Evolutionary conservation across 1,140 invertebrate species (phyloP).

Genomic region (Nomia melanderi): DNA sequence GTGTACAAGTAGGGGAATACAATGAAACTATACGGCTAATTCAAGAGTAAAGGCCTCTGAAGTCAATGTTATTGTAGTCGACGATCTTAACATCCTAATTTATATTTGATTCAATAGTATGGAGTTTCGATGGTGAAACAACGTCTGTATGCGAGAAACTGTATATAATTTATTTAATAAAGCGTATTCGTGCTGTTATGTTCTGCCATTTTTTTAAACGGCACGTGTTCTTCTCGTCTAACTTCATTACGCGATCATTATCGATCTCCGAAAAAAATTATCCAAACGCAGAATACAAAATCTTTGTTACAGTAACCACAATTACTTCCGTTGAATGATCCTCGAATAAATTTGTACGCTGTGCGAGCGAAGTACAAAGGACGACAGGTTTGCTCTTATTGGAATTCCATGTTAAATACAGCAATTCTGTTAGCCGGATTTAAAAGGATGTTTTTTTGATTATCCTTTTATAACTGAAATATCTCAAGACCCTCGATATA

Average conservation of each 20-base stretch:
- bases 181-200: conserved; percentile 62
- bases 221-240: background rate
- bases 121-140: conserved; percentile 71
- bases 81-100: conserved; percentile 73
- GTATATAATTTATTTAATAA: conserved; percentile 81
- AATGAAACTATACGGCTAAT: conserved; percentile 63
- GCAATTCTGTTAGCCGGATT: no score
- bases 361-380: no score
- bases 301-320: no score
- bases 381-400: no score
- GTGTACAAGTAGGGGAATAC: background rate
- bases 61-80: conserved; percentile 79
- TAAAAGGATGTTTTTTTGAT: no score
- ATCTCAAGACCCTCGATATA: background rate
- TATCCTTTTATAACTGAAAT: no score
- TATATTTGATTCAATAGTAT: conserved; percentile 75
- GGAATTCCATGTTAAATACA: no score
- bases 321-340: no score
- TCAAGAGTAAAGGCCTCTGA: conserved; percentile 76
- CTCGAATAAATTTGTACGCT: no score
- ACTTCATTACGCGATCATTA: no score
- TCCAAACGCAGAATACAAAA: no score
- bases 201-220: background rate
- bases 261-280: no score
- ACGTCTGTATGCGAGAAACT: conserved; percentile 70